These are phyloP conservation scores for Drosophila acutilabella DNA, from an alignment of 2,888 invertebrate species.

Conservation along the genomic window DNA sequence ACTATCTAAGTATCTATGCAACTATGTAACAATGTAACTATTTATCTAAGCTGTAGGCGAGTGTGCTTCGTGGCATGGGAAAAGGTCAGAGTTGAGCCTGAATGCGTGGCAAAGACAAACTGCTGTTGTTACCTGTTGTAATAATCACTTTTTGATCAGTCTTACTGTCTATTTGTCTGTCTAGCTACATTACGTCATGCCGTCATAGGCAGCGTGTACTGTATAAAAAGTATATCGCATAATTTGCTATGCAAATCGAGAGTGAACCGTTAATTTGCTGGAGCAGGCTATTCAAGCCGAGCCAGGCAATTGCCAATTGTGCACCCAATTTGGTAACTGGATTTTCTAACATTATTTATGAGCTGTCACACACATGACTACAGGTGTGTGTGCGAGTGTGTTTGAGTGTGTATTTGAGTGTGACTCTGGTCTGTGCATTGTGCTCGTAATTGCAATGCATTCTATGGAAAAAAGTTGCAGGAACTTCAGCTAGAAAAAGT, in stretches of 20 bases:
- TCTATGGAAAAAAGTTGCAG: conserved; percentile 64
- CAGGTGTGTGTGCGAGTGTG: not conserved
- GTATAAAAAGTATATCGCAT: conserved; percentile 71
- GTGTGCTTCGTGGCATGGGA: conserved; percentile 14
- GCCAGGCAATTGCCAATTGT: conserved; percentile 57
- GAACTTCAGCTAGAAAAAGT: conserved; percentile 67
- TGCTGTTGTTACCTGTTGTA: conserved; percentile 28
- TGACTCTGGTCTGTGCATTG: conserved; percentile 21
- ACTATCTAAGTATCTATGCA: conserved; percentile 3
- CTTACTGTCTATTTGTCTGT: conserved; percentile 2
- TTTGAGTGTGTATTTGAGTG: conserved; percentile 7
- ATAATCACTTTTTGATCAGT: conserved; percentile 24
- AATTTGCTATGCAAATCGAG: conserved; percentile 81
- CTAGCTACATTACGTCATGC: conserved; percentile 63
- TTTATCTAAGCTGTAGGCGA: conserved; percentile 5
- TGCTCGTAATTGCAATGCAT: conserved; percentile 44
- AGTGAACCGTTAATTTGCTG: conserved; percentile 77
- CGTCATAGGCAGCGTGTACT: conserved; percentile 28
- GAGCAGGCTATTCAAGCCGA: conserved; percentile 28
- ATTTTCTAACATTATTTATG: conserved; percentile 75
- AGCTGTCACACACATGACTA: conserved; percentile 21
- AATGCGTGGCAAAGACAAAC: conserved; percentile 60
- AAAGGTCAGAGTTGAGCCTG: conserved; percentile 68
- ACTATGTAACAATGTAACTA: conserved; percentile 1
- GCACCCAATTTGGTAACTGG: conserved; percentile 80